Evolutionary conservation across 1,140 invertebrate species (phyloP), one percentile per base, ranked within the genome.

Genomic region (Zaprionus kolodkinae): DNA sequence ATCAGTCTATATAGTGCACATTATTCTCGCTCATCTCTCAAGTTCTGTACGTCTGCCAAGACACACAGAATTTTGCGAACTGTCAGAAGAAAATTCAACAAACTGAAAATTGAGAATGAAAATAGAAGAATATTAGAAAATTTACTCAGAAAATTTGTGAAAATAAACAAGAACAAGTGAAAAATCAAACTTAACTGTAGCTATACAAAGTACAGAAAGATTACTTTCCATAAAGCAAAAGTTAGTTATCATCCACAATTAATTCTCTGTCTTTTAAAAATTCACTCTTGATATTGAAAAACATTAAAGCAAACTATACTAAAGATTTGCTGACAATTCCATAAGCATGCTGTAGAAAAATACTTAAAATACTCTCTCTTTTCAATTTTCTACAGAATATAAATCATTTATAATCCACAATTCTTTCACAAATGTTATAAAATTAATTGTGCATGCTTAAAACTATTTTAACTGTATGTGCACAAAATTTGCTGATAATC

Each of bases 11-110:
- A 40, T 55, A 38, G 50, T 15, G 40, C n/a, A 69, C 38, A 57
- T 70, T 71, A 76, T 66, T 76, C 50, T 76, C 50, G 61, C 54
- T 72, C 61, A 72, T 65, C 73, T 65, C 73, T 65, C 43, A 55
- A 61, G 69, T 60, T 72, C 15, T 40, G 30, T 50, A 35, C 36
- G 68, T 10, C 54, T 60, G 69, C 60, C 43, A 70, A 75, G 21
- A 66, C 55, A 50, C 45, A 45, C 45, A 45, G 9, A 40, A 55
- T 71, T 65, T 65, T 56, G 13, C 25, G 38, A 17, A 65, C 45
- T 75, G 61, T 60, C 68, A 65, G 55, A 72, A 59, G 55, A 72
- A 59, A 72, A 43, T 69, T 30, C 55, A 61, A 50, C 25, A 76
- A 72, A 76, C 57, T 69, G n/a, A 72, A 15, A 50, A 55, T 25